These are phyloP conservation scores for Myotis myotis DNA, from an alignment of 2,797 vertebrate species.

Conservation along the genomic window DNA sequence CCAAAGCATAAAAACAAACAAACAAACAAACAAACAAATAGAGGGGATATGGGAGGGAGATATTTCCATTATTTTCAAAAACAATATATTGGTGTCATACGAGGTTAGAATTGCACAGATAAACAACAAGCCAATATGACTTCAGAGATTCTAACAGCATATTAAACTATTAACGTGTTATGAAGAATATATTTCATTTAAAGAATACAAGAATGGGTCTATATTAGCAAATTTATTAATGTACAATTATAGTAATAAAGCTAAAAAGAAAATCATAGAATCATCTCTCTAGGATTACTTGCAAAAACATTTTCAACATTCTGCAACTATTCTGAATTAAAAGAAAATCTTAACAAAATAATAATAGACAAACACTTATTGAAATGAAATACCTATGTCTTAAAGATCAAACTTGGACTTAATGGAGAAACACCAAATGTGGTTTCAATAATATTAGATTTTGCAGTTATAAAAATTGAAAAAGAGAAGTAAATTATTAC, in stretches of 20 bases:
- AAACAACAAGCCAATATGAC: neutral
- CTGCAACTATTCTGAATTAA: neutral
- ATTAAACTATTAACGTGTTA: neutral
- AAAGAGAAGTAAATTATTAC: neutral
- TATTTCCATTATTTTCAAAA: neutral
- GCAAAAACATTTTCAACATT: neutral
- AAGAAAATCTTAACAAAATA: neutral
- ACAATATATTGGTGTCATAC: neutral
- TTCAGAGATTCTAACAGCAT: neutral
- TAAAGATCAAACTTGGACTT: neutral
- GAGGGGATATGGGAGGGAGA: neutral
- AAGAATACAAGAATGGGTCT: neutral
- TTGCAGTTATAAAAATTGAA: neutral
- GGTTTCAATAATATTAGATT: neutral
- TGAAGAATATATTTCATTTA: neutral
- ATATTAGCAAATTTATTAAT: neutral
- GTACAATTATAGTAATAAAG: neutral
- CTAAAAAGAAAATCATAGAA: neutral
- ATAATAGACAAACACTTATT: neutral
- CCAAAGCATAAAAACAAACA: neutral
- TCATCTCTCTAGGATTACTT: neutral
- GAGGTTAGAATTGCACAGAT: neutral
- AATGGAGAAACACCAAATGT: neutral
- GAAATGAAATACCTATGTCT: neutral
- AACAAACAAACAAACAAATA: neutral